Evolutionary conservation across 2,113 vertebrate species (phyloP), one percentile per base, ranked within the genome.

Genomic region (Rhizomys pruinosus): DNA sequence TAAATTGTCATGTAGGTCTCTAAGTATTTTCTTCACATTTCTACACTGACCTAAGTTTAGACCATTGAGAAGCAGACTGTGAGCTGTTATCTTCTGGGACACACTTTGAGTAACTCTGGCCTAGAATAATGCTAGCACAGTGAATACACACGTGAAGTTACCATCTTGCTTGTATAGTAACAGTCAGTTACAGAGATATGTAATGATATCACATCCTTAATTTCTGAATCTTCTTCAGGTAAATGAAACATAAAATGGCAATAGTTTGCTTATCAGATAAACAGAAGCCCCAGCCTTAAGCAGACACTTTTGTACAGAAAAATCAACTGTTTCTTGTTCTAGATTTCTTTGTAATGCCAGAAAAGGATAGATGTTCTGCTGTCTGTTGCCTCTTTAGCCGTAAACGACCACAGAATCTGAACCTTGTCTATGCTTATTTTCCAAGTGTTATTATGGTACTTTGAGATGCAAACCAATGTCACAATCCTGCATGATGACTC

Each of bases 401-500:
- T 78, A 94, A 96, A 73, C 66, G 91, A 77, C 64, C n/a, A 87
- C 93, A 95, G 93, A 73, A 93, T 95, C 96, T 96, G 93, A 97
- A 96, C 82, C 34, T 87, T 79, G 73, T 57, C 74, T 0, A 22
- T 66, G 90, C 96, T 98, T 94, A 92, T 97, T 98, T 98, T 98
- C 95, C 93, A 95, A 72, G 52, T 78, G 57, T 63, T 93, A 94
- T 94, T 97, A 61, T 86, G 86, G 92, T 96, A 55, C 90, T 97
- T 98, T 95, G 95, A 96, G 96, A 97, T 97, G 97, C 94, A 98
- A 97, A 97, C 98, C 95, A 96, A 84, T 98, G 95, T 97, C 97
- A 97, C 96, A 98, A 98, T 98, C 97, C 94, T 97, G 93, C 94
- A 94, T 98, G 97, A 98, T 42, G 97, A 97, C 97, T 97, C 96